Evolutionary conservation across 2,888 invertebrate species (phyloP).

Genomic region (Hydraecia micacea): DNA sequence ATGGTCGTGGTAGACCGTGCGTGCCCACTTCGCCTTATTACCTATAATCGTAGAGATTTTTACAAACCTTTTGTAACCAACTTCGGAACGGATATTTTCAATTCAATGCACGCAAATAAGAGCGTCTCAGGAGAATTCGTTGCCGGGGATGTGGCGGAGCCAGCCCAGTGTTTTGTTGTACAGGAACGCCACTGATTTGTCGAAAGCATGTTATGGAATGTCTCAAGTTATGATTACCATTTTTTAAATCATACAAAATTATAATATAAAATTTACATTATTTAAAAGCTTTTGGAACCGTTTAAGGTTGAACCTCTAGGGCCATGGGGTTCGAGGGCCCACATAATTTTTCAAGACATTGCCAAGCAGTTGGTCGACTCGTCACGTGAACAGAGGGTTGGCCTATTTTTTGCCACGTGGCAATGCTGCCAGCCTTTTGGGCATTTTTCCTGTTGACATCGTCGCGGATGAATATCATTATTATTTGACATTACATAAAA

Average conservation of each 20-base stretch:
- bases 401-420: too few species aligned
- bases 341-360: too few species aligned
- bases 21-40: conserved; percentile 35
- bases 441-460: too few species aligned
- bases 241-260: not conserved
- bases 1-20: conserved; percentile 18
- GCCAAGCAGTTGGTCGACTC: too few species aligned
- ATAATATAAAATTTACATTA: too few species aligned
- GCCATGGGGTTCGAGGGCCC: too few species aligned
- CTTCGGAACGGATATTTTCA: conserved; percentile 9
- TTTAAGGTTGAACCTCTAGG: not conserved
- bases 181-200: not conserved
- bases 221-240: not conserved
- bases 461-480: too few species aligned
- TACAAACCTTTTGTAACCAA: not conserved
- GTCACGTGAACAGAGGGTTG: too few species aligned
- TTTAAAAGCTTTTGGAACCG: not conserved
- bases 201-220: not conserved
- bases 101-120: conserved; percentile 14
- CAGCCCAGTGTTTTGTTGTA: not conserved
- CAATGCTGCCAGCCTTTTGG: too few species aligned
- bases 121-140: not conserved
- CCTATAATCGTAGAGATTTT: not conserved
- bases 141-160: not conserved
- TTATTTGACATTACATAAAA: not conserved